Evolutionary conservation across 2,113 vertebrate genomes (phyloP).

Genomic region (Chionis minor): DNA sequence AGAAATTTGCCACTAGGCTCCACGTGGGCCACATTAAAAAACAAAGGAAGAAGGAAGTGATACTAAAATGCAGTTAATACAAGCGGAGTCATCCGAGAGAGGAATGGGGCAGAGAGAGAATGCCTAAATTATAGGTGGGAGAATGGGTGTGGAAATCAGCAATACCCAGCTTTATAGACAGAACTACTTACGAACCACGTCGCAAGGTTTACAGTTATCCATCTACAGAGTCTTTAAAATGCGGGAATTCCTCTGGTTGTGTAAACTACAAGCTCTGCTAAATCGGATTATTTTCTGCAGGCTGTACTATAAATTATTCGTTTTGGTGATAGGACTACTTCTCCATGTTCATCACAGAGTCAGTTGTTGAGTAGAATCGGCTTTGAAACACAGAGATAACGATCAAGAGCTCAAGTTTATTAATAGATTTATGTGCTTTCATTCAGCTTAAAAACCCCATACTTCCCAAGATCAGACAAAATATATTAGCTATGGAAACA

Average conservation of each 20-base stretch:
- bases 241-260: not conserved
- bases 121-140: not conserved
- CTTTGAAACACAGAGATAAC: conserved; percentile 23
- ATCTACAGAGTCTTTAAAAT: not conserved
- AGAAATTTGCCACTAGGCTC: not conserved
- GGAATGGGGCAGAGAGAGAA: not conserved
- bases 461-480: conserved; percentile 52
- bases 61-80: not conserved
- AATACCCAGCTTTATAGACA: not conserved
- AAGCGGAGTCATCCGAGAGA: not conserved
- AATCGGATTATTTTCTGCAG: not conserved
- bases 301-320: not conserved
- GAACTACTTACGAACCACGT: accelerated
- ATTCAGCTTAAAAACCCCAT: conserved; percentile 11
- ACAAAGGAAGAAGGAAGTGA: not conserved
- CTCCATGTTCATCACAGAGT: not conserved
- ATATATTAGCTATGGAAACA: conserved; percentile 34
- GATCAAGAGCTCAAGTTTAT: conserved; percentile 13
- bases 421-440: conserved; percentile 28
- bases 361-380: not conserved
- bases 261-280: not conserved
- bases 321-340: not conserved
- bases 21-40: not conserved
- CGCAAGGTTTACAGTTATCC: not conserved
- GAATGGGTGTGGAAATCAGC: not conserved